A percentile compares a stretch with the other conserved stretches of the same genome.
Conservation (phyloP, 2,888 invertebrate genomes). For the Dicroscelio sp. region DNA sequence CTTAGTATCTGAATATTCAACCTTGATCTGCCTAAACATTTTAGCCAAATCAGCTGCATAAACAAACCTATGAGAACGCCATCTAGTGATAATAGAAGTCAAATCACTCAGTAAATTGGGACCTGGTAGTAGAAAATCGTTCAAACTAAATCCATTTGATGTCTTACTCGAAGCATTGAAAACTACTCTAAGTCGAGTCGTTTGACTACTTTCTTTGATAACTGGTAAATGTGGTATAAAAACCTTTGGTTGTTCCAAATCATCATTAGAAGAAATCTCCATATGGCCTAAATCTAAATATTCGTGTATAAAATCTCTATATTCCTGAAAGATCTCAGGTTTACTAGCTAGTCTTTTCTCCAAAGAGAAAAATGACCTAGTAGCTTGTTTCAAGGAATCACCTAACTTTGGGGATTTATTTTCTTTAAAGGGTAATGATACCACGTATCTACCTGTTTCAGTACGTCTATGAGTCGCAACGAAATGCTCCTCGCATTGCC, state of each 20-base stretch:
- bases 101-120: constrained; percentile 13
- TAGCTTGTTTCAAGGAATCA: too few relatives aligned
- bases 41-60: not conserved
- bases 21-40: not conserved
- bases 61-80: not conserved
- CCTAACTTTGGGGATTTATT: too few relatives aligned
- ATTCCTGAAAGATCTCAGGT: not conserved
- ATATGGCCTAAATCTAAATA: not conserved
- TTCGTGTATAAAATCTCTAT: not conserved
- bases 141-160: not conserved
- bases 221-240: constrained; percentile 14
- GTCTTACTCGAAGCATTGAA: constrained; percentile 7
- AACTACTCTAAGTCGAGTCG: constrained; percentile 26
- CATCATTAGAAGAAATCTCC: not conserved
- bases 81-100: not conserved
- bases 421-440: too few relatives aligned
- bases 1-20: not conserved
- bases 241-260: not conserved
- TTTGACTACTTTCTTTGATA: not conserved
- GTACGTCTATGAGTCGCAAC: too few relatives aligned
- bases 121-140: not conserved
- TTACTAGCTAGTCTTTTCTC: too few relatives aligned
- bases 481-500: too few relatives aligned
- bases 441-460: too few relatives aligned
- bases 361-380: too few relatives aligned